phyloP scores from a whole-genome alignment of 1,140 invertebrate genomes.

The Drosophila ambigua region DNA sequence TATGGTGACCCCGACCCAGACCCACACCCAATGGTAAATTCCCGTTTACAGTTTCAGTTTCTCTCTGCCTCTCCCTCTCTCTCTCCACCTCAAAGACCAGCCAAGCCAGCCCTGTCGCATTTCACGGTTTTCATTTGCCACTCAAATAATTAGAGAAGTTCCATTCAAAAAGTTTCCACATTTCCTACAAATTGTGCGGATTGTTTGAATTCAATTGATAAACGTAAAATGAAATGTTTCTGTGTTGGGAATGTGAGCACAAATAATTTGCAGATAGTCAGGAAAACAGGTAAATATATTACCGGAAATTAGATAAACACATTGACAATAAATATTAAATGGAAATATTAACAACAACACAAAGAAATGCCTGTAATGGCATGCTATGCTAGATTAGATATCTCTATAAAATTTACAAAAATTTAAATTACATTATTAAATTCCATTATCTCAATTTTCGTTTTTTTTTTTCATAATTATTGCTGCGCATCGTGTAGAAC shows the following conservation, averaged over 20 bases:
- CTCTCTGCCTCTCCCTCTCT: no score
- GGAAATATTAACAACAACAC: not conserved
- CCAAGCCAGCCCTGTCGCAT: slow-evolving; percentile 16
- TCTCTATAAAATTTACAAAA: slow-evolving; percentile 8
- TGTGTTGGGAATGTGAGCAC: slow-evolving; percentile 2
- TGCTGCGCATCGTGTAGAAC: slow-evolving; percentile 9
- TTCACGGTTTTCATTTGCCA: slow-evolving; percentile 44
- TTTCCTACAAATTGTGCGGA: slow-evolving; percentile 36
- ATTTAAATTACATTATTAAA: no score
- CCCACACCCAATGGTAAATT: slow-evolving; percentile 5
- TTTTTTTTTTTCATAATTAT: not conserved
- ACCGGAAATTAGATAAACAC: slow-evolving; percentile 55
- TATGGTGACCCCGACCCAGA: slow-evolving; percentile 55
- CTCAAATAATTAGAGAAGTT: slow-evolving; percentile 66
- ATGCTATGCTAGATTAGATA: slow-evolving; percentile 8
- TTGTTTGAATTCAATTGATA: slow-evolving; percentile 40
- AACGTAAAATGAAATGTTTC: slow-evolving; percentile 15
- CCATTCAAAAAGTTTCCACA: slow-evolving; percentile 40
- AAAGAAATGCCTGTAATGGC: slow-evolving; percentile 17
- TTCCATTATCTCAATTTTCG: no score
- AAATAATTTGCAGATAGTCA: slow-evolving; percentile 34
- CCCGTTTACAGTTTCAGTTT: slow-evolving; percentile 6
- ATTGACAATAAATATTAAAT: slow-evolving; percentile 46
- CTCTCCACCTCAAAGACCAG: slow-evolving; percentile 1
- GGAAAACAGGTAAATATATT: slow-evolving; percentile 39